Evolutionary conservation across 2,797 vertebrate genomes (phyloP).

Genomic region (Capromys pilorides): DNA sequence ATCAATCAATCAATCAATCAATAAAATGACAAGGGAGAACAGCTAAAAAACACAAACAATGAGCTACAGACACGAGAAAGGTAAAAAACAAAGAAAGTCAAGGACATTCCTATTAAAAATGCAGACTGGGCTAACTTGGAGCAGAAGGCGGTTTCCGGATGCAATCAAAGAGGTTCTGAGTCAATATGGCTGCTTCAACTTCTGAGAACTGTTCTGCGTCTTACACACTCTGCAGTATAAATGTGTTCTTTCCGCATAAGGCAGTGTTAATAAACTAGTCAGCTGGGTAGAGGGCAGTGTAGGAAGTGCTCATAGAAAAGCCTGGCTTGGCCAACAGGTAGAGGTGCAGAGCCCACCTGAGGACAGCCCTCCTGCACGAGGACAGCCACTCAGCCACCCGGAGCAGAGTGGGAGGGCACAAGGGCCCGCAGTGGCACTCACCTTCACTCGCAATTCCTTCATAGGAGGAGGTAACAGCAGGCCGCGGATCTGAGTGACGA

Average conservation of each 20-base stretch:
- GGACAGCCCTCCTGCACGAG: not conserved
- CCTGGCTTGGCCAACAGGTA: not conserved
- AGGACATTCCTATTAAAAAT: not conserved
- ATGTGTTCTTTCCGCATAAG: conserved; percentile 22
- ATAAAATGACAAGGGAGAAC: not conserved
- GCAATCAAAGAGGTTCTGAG: not conserved
- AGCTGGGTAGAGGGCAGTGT: not conserved
- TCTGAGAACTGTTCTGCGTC: not conserved
- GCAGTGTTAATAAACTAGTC: not conserved
- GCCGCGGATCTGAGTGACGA: conserved; percentile 97
- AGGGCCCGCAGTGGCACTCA: conserved; percentile 68
- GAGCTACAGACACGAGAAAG: not conserved
- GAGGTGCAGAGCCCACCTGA: not conserved
- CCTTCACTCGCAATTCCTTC: conserved; percentile 97
- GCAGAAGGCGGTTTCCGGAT: not conserved
- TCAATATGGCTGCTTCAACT: not conserved
- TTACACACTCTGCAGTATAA: not conserved
- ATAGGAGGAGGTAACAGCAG: conserved; percentile 96
- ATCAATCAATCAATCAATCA: too few species aligned
- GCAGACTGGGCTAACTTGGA: not conserved
- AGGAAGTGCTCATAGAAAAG: not conserved
- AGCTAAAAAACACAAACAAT: not conserved
- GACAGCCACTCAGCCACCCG: not conserved
- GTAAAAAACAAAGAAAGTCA: not conserved
- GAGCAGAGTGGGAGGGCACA: not conserved